These are phyloP conservation scores for Sebastes diaconus DNA, from an alignment of 2,797 vertebrate genomes.

Conservation along the genomic window DNA sequence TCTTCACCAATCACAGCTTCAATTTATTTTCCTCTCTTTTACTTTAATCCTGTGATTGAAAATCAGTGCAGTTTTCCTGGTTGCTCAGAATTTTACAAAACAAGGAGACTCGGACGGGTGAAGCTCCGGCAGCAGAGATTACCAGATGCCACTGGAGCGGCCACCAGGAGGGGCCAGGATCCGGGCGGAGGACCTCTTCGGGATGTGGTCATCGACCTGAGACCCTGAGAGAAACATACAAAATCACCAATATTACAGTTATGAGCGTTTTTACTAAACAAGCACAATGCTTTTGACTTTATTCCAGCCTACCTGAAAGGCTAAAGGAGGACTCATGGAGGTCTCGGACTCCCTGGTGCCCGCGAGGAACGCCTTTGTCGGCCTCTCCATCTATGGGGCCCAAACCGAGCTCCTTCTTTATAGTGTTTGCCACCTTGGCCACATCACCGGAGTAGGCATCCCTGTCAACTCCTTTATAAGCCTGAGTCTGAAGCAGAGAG, in stretches of 20 bases:
- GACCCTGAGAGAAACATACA: conserved; percentile 81
- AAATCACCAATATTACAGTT: neutral
- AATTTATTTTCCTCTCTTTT: conserved; percentile 39
- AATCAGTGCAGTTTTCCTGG: conserved; percentile 85
- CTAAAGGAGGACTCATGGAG: conserved; percentile 95
- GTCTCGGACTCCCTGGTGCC: conserved; percentile 89
- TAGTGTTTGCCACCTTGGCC: conserved; percentile 84
- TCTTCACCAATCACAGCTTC: conserved; percentile 55
- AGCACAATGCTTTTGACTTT: neutral
- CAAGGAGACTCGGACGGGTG: conserved; percentile 56
- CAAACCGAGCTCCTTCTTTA: conserved; percentile 91
- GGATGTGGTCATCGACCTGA: conserved; percentile 94
- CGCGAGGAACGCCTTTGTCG: conserved; percentile 78
- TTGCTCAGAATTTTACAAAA: conserved; percentile 74
- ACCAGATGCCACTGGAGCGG: conserved; percentile 93
- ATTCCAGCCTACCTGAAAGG: conserved; percentile 85
- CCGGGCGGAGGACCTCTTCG: conserved; percentile 94
- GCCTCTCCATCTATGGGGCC: conserved; percentile 90
- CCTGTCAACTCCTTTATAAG: conserved; percentile 87
- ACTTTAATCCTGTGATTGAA: conserved; percentile 65
- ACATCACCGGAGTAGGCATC: conserved; percentile 93
- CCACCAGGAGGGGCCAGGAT: conserved; percentile 96
- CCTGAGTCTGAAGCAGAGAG: conserved; percentile 78
- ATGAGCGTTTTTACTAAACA: neutral
- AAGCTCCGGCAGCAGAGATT: conserved; percentile 64